Evolutionary conservation across 2,113 vertebrate species (phyloP).

Genomic region (Excalfactoria chinensis): DNA sequence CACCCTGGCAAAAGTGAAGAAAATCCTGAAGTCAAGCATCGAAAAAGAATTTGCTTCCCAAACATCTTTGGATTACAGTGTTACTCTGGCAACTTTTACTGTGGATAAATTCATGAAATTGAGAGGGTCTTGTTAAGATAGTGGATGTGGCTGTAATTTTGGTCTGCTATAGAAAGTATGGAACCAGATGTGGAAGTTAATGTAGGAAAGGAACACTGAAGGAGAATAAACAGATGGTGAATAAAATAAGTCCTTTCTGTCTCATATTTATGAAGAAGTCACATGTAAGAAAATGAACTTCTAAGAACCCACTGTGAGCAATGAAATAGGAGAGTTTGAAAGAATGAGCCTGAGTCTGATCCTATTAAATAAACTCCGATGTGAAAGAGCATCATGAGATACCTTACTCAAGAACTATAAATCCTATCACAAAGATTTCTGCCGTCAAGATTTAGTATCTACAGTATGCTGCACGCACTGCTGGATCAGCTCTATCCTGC

Average conservation of each 20-base stretch:
- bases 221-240: slow-evolving; percentile 59
- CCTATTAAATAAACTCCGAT: slow-evolving; percentile 53
- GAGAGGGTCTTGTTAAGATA: background rate
- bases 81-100: slow-evolving; percentile 17
- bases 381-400: slow-evolving; percentile 45
- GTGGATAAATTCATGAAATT: background rate
- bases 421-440: slow-evolving; percentile 43
- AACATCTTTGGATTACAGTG: background rate
- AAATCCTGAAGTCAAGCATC: background rate
- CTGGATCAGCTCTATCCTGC: slow-evolving; percentile 12
- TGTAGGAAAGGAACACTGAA: slow-evolving; percentile 26
- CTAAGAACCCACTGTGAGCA: slow-evolving; percentile 62
- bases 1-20: background rate
- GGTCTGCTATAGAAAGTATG: background rate
- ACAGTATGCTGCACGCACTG: background rate
- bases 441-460: background rate
- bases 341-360: slow-evolving; percentile 48
- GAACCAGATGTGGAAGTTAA: slow-evolving; percentile 62
- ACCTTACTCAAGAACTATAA: slow-evolving; percentile 54
- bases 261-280: slow-evolving; percentile 62
- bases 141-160: slow-evolving; percentile 30
- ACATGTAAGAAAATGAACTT: slow-evolving; percentile 61
- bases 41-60: background rate
- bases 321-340: slow-evolving; percentile 61
- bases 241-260: slow-evolving; percentile 64